Conservation (phyloP, 2,888 invertebrate genomes). For the Sipunculus nudus region DNA sequence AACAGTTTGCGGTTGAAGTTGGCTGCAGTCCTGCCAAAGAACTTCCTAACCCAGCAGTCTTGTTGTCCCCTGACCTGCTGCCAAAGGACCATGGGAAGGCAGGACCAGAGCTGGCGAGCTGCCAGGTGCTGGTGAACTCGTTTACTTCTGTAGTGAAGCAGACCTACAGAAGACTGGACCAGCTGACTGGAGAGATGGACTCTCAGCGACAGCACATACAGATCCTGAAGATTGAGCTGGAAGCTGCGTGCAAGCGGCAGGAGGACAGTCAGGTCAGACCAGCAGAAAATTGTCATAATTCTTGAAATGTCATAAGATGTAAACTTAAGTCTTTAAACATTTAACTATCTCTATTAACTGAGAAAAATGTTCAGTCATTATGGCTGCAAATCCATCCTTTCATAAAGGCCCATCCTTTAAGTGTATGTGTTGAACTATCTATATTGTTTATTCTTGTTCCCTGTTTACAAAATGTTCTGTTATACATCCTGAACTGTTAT, state of each 20-base stretch:
- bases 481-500: too few relatives aligned
- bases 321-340: too few relatives aligned
- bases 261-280: constrained; percentile 21
- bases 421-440: too few relatives aligned
- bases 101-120: constrained; percentile 57
- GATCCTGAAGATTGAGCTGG: constrained; percentile 59
- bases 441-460: too few relatives aligned
- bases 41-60: constrained; percentile 29
- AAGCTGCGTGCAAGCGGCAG: constrained; percentile 43
- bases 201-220: constrained; percentile 60
- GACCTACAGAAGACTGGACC: constrained; percentile 1
- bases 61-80: constrained; percentile 58
- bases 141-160: constrained; percentile 56
- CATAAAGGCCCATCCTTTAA: too few relatives aligned
- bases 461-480: too few relatives aligned
- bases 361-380: too few relatives aligned
- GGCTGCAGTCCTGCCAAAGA: neutral
- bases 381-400: too few relatives aligned
- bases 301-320: too few relatives aligned
- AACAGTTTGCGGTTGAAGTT: neutral
- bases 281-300: too few relatives aligned
- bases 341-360: too few relatives aligned
- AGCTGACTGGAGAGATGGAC: constrained; percentile 44
- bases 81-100: constrained; percentile 51
- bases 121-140: constrained; percentile 57